Evolutionary conservation across 2,797 vertebrate genomes (phyloP), one percentile per base, ranked within the genome.

Genomic region (Otolemur crassicaudatus): DNA sequence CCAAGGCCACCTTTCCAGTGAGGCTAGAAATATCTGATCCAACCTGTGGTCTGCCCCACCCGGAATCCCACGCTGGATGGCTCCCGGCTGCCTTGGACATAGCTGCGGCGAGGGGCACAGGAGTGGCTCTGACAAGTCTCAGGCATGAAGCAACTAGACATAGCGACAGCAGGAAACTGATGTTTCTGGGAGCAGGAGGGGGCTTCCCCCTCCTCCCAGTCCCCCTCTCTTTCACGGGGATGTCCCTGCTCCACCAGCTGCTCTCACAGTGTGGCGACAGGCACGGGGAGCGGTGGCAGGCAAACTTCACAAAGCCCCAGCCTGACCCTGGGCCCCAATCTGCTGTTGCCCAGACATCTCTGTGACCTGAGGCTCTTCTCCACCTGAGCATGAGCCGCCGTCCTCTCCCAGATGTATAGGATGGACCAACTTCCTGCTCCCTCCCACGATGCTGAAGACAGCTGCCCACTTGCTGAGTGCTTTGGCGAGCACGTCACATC

Each of bases 41-140:
- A 34, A 6, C 11, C 6, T 34, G 4, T 31, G 31, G 49, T 13
- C 76, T 4, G 53, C 76, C 31, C n/a, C 20, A 12, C 20, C 29
- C 20, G 0, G 22, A 20, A 79, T 49, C 20, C 53, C 49, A 2
- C 56, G 22, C 7, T 12, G 4, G 31, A 31, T 0, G 10, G 10
- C 29, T 13, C 31, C 1, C 0, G 46, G 40, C 72, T 0, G 5
- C 75, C 22, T 31, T 7, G 17, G 29, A 49, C 4, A 46, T 29
- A 49, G 46, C 46, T 5, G 0, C 22, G 29, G 22, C 20, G 19
- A 31, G 31, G 17, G 76, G 49, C 22, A 79, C 17, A 31, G 49
- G 11, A 22, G 12, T 27, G n/a, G 49, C 49, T 56, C n/a, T 49
- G 29, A 34, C 19, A 31, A 7, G 5, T 13, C 31, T 79, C 13